Evolutionary conservation across 2,113 vertebrate genomes (phyloP), one percentile per base, ranked within the genome.

Genomic region (Saccopteryx bilineata): DNA sequence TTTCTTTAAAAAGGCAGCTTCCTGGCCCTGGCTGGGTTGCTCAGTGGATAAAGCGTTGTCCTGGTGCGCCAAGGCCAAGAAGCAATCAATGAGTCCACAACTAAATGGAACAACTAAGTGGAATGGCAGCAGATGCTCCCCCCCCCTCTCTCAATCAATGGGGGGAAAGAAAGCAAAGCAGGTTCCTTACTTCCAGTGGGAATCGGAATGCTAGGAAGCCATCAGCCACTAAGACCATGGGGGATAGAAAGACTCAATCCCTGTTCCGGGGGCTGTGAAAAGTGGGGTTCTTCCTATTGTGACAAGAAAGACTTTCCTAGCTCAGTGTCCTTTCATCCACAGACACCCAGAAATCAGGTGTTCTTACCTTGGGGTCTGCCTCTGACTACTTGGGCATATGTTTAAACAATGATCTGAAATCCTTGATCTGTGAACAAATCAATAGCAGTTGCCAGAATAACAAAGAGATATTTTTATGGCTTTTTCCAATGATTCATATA

Each of bases 361-460:
- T 28, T 91, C 79, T 48, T 82, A 0, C 46, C 52, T 71, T 81
- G n/a, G 26, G 46, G n/a, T 7, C 46, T 87, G 39, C 52, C 39
- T 82, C 1, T 66, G 58, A 66, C 48, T 65, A 21, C 50, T 74
- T 93, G 48, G 18, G 48, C 46, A 65, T 71, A 33, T 61, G 23
- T 93, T 75, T 89, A 75, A 95, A 95, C 87, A 74, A 46, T 21
- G 11, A 84, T 69, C 54, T 76, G 17, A 88, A 86, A 82, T 93
- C 90, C 78, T 87, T 50, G 72, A 93, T 54, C 50, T 90, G 56
- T 76, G 82, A 71, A 17, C 17, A 84, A 91, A 68, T 78, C 39
- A 80, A 56, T 48, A 91, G n/a, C 54, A 72, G 28, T 86, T 89
- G 31, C 56, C 46, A 85, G 39, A 91, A 82, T 50, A 95, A 56